Conservation (phyloP, 2,113 vertebrate species). For the Monopterus albus region DNA sequence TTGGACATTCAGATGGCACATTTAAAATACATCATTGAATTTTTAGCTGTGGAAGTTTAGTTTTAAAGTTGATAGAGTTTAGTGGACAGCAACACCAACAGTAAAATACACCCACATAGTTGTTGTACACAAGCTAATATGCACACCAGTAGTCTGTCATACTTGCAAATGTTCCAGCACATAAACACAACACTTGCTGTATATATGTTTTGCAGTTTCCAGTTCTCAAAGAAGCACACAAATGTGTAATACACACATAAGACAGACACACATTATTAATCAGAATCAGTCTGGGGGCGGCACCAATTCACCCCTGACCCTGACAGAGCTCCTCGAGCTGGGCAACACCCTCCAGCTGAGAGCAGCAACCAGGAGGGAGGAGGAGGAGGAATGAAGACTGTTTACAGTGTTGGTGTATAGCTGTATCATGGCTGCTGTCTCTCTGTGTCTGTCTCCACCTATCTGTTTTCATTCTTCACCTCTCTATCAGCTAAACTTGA, state of each 20-base stretch:
- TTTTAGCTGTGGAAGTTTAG: not conserved
- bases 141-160: not conserved
- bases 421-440: constrained; percentile 18
- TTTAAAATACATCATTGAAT: not conserved
- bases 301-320: constrained; percentile 56
- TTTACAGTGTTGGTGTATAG: constrained; percentile 38
- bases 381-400: constrained; percentile 32
- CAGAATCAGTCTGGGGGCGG: constrained; percentile 22
- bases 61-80: constrained; percentile 28
- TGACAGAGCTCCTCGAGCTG: constrained; percentile 36
- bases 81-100: constrained; percentile 24
- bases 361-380: constrained; percentile 22
- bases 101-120: constrained; percentile 34
- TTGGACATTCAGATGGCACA: not conserved
- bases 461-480: constrained; percentile 47
- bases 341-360: constrained; percentile 59
- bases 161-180: not conserved
- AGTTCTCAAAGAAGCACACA: not conserved
- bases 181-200: not conserved
- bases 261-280: constrained; percentile 12
- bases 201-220: not conserved
- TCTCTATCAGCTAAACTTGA: constrained; percentile 48
- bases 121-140: not conserved
- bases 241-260: constrained; percentile 10
- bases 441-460: constrained; percentile 37